A percentile compares a stretch with the other conserved stretches of the same genome.
These are phyloP conservation scores for Hirtodrosophila confusa DNA, from an alignment of 2,888 invertebrate species.

Conservation along the genomic window DNA sequence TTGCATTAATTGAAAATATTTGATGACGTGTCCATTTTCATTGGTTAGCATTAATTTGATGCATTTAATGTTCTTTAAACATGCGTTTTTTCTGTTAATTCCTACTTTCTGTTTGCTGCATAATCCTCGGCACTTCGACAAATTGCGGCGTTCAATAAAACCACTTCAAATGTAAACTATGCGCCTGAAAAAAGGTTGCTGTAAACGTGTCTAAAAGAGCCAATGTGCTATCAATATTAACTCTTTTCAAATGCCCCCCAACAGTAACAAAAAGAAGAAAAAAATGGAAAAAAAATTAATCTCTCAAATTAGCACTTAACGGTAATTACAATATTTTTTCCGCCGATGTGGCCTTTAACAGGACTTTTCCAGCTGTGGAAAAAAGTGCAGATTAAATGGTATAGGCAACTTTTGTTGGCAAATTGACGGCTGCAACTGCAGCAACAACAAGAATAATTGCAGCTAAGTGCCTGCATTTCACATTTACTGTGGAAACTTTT, in stretches of 20 bases:
- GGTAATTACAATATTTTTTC: conserved; percentile 61
- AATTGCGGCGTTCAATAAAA: conserved; percentile 25
- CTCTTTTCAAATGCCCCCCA: conserved; percentile 41
- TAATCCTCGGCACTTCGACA: conserved; percentile 38
- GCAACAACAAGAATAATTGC: conserved; percentile 23
- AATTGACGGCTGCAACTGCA: conserved; percentile 46
- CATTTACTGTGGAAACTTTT: conserved; percentile 65
- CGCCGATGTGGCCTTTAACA: conserved; percentile 51
- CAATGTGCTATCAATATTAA: conserved; percentile 36
- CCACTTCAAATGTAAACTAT: conserved; percentile 21
- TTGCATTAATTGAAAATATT: no score
- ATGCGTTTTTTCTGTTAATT: conserved; percentile 1
- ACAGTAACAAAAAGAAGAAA: not conserved
- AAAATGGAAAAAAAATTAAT: conserved; percentile 23
- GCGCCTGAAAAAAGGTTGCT: conserved; percentile 9
- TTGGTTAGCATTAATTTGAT: conserved; percentile 16
- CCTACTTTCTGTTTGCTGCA: conserved; percentile 1
- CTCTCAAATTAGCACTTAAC: conserved; percentile 74
- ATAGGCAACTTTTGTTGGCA: conserved; percentile 48
- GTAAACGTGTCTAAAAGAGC: conserved; percentile 17
- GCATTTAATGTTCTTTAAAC: conserved; percentile 14
- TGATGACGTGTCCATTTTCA: conserved; percentile 5
- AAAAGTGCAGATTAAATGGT: conserved; percentile 52
- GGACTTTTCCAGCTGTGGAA: no score
- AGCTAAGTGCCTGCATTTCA: conserved; percentile 64